Base-by-base conservation (phyloP, 30 jellyfish, hydroid and myxozoan species). In the Hydractinia echinata region DNA sequence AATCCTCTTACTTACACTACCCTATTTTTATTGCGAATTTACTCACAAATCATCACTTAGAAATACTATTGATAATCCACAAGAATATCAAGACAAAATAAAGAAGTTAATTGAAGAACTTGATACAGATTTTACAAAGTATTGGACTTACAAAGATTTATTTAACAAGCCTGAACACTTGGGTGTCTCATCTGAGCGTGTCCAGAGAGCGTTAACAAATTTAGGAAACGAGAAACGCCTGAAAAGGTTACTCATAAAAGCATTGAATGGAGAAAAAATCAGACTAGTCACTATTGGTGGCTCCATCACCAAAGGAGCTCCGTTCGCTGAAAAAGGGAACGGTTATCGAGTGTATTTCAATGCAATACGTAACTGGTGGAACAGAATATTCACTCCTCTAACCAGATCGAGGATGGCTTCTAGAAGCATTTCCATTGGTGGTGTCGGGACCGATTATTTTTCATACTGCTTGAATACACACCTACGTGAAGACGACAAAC, bases 301-400 rank as follows among this genome's bases (percentile, higher is more conserved):
- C 51, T 94, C 99, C 54, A 94, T 94, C 10, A 85, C 99, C 18
- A 82, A 94, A 16, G 99, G 99, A 10, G 99, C 99, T 58, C 99
- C 99, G 10, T 94, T 94, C 68, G 76, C 96, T n/a, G 99, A 94
- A 72, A 67, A 61, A 7, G 96, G 97, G 15, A 72, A 64, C 16
- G 99, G 92, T n/a, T 55, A 49, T 62, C 54, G 97, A 76, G 90
- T 94, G 4, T 88, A 94, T 62, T 94, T 87, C 54, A 77, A 94
- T 62, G 97, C 99, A 10, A 89, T 94, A 1, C 81, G 77, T 9
- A 66, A 86, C 54, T 94, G 99, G 99, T 94, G 99, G 99, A 85
- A 94, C 77, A 48, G 84, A 15, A 70, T 94, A 8, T 86, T 94
- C 69, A 53, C 64, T 5, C 96, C 84, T 13, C 72, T 82, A 5